A percentile compares a stretch with the other conserved stretches of the same genome.
Evolutionary conservation across 2,888 invertebrate species (phyloP).

Genomic region (Acanthosoma haemorrhoidale): DNA sequence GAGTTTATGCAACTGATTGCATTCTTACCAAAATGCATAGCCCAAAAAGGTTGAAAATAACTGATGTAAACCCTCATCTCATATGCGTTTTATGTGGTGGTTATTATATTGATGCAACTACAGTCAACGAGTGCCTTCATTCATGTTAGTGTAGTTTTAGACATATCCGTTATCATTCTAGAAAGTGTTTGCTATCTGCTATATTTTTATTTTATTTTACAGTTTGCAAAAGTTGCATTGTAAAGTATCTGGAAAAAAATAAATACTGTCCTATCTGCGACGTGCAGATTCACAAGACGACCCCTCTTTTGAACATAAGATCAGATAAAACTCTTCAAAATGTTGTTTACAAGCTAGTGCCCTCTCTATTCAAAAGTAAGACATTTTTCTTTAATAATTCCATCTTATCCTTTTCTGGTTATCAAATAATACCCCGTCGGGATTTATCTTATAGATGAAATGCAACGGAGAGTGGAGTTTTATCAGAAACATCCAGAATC

Average conservation of each 20-base stretch:
- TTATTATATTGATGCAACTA: slow-evolving; percentile 92
- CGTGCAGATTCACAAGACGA: slow-evolving; percentile 87
- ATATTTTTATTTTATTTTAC: slow-evolving; percentile 42
- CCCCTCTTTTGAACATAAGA: slow-evolving; percentile 72
- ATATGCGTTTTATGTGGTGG: slow-evolving; percentile 87
- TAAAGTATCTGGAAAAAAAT: slow-evolving; percentile 78
- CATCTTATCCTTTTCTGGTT: not conserved
- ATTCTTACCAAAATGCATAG: slow-evolving; percentile 35
- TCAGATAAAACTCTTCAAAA: slow-evolving; percentile 89
- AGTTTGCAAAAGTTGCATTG: slow-evolving; percentile 92
- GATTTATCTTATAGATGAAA: slow-evolving; percentile 52
- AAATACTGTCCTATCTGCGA: slow-evolving; percentile 91
- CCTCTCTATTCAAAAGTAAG: slow-evolving; percentile 71
- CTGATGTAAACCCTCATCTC: slow-evolving; percentile 82
- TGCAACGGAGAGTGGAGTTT: slow-evolving; percentile 77
- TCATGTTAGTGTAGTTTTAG: slow-evolving; percentile 68
- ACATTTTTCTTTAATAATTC: not conserved
- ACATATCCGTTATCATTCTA: slow-evolving; percentile 34
- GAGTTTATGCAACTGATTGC: slow-evolving; percentile 17
- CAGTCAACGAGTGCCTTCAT: slow-evolving; percentile 93
- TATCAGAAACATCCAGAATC: slow-evolving; percentile 64
- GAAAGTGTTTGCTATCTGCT: not conserved
- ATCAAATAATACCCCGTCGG: not conserved
- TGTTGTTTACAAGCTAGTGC: slow-evolving; percentile 92
- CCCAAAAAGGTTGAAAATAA: slow-evolving; percentile 47